A percentile compares a stretch with the other conserved stretches of the same genome.
phyloP scores from a whole-genome alignment of 1,140 invertebrate genomes.

The Rhopalosiphum maidis region DNA sequence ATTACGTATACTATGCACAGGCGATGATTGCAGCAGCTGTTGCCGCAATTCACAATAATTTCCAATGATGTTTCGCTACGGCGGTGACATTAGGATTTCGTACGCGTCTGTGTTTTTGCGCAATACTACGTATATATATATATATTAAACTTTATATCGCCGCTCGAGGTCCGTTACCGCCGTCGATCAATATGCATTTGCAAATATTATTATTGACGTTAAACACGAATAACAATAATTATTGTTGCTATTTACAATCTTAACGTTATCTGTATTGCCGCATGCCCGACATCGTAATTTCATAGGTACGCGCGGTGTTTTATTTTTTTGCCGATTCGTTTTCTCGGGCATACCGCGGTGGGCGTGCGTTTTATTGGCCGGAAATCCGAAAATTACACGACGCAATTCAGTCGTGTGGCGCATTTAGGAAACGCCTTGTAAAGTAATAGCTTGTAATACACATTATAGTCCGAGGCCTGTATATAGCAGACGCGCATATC shows the following conservation, averaged over 20 bases:
- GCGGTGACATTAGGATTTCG: background rate
- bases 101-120: background rate
- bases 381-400: slow-evolving; percentile 48
- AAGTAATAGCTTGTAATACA: slow-evolving; percentile 45
- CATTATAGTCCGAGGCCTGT: background rate
- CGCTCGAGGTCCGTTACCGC: background rate
- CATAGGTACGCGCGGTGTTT: background rate
- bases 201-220: background rate
- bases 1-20: background rate
- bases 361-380: slow-evolving; percentile 45
- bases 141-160: too few species aligned
- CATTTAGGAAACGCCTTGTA: slow-evolving; percentile 55
- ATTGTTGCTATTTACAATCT: background rate
- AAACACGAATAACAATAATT: background rate
- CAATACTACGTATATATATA: background rate
- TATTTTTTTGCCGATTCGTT: background rate
- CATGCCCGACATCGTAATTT: background rate
- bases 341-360: background rate
- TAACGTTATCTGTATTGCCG: background rate
- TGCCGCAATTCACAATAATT: background rate
- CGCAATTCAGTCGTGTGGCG: slow-evolving; percentile 29
- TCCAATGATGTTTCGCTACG: background rate
- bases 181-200: background rate
- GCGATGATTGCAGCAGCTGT: too few species aligned
- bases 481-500: background rate